A percentile compares a stretch with the other conserved stretches of the same genome.
Conservation (phyloP, 1,140 invertebrate genomes). For the Papilio xuthus region DNA sequence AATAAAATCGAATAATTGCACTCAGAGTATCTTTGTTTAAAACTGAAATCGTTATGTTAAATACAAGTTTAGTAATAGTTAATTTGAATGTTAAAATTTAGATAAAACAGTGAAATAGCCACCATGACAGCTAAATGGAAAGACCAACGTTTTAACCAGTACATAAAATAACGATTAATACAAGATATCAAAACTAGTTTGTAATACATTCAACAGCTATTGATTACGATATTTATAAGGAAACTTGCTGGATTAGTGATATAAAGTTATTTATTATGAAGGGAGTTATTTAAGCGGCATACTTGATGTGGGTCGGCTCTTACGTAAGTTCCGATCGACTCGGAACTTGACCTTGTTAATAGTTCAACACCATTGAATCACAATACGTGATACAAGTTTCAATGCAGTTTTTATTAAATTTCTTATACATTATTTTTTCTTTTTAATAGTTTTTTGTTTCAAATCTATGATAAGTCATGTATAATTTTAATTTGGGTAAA, state of each 20-base stretch:
- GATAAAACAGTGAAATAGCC: neutral
- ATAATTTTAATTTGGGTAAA: too few relatives aligned
- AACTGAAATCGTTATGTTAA: too few relatives aligned
- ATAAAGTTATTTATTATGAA: constrained; percentile 17
- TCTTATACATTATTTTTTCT: neutral
- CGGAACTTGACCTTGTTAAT: constrained; percentile 70
- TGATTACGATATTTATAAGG: constrained; percentile 33
- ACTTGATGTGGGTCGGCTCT: constrained; percentile 41
- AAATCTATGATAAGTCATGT: neutral
- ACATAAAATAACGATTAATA: neutral
- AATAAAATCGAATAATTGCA: too few relatives aligned
- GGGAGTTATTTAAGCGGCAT: constrained; percentile 24
- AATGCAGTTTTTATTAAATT: neutral
- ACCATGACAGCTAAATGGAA: neutral
- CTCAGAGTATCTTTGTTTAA: too few relatives aligned
- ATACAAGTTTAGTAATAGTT: too few relatives aligned
- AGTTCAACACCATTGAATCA: constrained; percentile 45
- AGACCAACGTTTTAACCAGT: neutral
- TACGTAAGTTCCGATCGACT: constrained; percentile 63
- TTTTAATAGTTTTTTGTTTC: neutral
- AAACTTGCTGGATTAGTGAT: constrained; percentile 18
- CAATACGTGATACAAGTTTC: neutral
- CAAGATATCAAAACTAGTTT: neutral
- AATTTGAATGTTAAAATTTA: too few relatives aligned
- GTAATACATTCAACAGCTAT: neutral